A percentile compares a stretch with the other conserved stretches of the same genome.
Evolutionary conservation across 2,113 vertebrate genomes (phyloP).

Genomic region (Hyperoodon ampullatus): DNA sequence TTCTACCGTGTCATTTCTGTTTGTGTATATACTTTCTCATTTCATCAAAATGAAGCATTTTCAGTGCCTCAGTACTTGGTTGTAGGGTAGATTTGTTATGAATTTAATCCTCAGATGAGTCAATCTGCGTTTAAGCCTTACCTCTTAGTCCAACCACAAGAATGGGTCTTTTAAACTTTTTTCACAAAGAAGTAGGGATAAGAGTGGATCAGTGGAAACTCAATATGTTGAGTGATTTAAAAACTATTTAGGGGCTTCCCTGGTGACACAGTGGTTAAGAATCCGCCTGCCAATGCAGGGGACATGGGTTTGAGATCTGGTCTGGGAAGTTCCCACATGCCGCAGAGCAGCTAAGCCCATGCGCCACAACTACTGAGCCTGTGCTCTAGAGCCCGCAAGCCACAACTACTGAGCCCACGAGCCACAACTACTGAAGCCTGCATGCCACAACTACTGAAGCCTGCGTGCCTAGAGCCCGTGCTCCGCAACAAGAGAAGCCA

Average conservation of each 20-base stretch:
- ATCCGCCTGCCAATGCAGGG: no score
- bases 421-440: no score
- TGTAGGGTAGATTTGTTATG: background rate
- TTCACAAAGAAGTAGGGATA: background rate
- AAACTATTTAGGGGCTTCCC: background rate
- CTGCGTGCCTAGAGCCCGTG: no score
- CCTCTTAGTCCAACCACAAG: background rate
- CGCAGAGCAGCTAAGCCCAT: no score
- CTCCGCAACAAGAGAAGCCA: no score
- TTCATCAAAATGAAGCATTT: conserved; percentile 35
- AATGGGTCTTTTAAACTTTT: background rate
- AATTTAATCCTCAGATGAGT: background rate
- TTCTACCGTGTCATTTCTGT: background rate
- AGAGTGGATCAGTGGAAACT: background rate
- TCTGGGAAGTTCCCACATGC: no score
- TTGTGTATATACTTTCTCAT: background rate
- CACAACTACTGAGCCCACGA: no score
- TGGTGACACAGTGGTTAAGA: no score
- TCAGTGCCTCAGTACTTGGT: background rate
- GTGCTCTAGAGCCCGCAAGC: no score
- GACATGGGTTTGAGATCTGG: no score
- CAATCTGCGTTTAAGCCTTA: background rate
- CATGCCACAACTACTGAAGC: no score
- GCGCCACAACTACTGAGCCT: no score
- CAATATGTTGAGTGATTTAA: background rate